phyloP scores from a whole-genome alignment of 2,797 vertebrate species.

The Enteromius mattozi region DNA sequence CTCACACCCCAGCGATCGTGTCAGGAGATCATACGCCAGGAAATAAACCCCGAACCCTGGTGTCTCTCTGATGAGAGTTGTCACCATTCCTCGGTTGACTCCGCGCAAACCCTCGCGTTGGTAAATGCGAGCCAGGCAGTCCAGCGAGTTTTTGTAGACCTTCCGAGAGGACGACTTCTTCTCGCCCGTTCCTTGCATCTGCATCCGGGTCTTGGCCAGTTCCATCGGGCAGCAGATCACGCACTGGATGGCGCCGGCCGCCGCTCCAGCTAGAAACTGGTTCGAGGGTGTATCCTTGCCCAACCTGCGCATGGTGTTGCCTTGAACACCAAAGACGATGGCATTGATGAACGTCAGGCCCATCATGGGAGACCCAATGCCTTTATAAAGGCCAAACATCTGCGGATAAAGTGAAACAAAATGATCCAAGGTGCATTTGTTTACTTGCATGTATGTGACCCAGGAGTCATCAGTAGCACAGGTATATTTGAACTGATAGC shows the following conservation, averaged over 20 bases:
- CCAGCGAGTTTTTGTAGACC: conserved; percentile 92
- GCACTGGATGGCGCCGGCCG: conserved; percentile 91
- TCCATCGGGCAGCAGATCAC: conserved; percentile 98
- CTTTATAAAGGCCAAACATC: conserved; percentile 93
- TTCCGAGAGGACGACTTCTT: conserved; percentile 83
- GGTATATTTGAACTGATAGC: neutral
- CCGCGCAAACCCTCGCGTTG: conserved; percentile 87
- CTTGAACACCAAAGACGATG: conserved; percentile 95
- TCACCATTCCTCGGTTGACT: conserved; percentile 91
- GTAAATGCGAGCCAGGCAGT: conserved; percentile 93
- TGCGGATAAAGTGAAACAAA: conserved; percentile 61
- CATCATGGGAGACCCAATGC: conserved; percentile 98
- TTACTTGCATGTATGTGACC: neutral
- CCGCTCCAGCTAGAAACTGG: conserved; percentile 93
- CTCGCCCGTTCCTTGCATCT: conserved; percentile 93
- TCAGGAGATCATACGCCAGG: conserved; percentile 89
- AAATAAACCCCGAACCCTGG: conserved; percentile 97
- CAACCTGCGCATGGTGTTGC: conserved; percentile 87
- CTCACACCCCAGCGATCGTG: conserved; percentile 88
- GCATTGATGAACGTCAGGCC: conserved; percentile 98
- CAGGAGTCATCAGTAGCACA: neutral
- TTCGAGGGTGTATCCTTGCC: conserved; percentile 88
- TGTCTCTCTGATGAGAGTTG: conserved; percentile 90
- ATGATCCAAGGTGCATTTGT: neutral
- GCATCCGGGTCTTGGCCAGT: conserved; percentile 96